Evolutionary conservation across 2,113 vertebrate genomes (phyloP), one percentile per base, ranked within the genome.

Genomic region (Oreochromis niloticus): DNA sequence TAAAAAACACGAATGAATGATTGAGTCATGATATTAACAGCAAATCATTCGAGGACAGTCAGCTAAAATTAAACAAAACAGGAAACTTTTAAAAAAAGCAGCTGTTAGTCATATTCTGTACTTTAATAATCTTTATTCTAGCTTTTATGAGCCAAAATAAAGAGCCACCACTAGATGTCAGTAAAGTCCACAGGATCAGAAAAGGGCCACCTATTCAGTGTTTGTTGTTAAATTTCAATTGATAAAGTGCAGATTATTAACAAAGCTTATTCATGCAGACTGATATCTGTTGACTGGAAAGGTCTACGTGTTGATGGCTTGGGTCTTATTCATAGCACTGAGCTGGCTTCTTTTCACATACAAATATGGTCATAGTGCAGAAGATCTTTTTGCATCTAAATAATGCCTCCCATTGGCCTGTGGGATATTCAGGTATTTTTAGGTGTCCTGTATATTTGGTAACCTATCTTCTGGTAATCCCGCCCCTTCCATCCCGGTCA

Each of bases 101-200:
- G 71, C 5, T 75, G 43, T 50, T 50, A 30, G 14, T 9, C 5
- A 17, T 10, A 30, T 46, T 17, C 22, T 73, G 8, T 27, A 73
- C 5, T 46, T 27, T 73, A 46, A 27, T 46, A 17, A 46, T 73
- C 68, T 36, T 82, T 30, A 22, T 19, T 48, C 43, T 2, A 8
- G 30, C n/a, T 54, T 9, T 55, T 27, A 3, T 5, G 2, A 48
- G 10, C 71, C 27, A 46, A 48, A 78, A 78, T 32, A 78, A 48
- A 12, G 14, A 9, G 6, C 19, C 41, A 86, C 91, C 94, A 83
- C 87, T 84, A 92, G 91, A 81, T 90, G 93, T 83, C 93, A 94
- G 89, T 81, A 50, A 81, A 84, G 79, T 41, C 6, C 22, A 83
- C 22, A 16, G 27, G 22, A 84, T 79, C 19, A 80, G 6, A 54